phyloP scores from a whole-genome alignment of 2,797 vertebrate genomes.

The Sebastes oblongus region DNA sequence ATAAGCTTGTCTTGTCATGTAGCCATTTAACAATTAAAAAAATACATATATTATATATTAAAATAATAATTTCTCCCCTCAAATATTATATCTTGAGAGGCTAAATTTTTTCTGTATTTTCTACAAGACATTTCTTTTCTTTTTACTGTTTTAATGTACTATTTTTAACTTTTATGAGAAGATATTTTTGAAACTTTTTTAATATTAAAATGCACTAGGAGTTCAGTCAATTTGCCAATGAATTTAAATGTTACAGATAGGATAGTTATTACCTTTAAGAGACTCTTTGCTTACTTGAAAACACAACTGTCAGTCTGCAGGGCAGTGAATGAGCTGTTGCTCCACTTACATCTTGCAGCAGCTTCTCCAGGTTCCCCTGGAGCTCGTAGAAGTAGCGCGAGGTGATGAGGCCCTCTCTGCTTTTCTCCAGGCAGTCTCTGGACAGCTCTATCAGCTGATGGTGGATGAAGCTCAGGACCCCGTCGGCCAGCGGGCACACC shows the following conservation, averaged over 20 bases:
- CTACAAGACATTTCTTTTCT: background rate
- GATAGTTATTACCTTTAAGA: background rate
- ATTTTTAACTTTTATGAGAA: background rate
- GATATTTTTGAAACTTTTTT: background rate
- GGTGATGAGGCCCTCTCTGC: slow-evolving; percentile 92
- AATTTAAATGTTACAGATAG: background rate
- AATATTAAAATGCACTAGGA: background rate
- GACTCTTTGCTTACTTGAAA: background rate
- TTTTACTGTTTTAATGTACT: background rate
- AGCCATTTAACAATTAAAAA: background rate
- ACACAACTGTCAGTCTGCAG: background rate
- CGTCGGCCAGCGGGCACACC: slow-evolving; percentile 91
- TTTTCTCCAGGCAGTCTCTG: slow-evolving; percentile 95
- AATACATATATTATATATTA: background rate
- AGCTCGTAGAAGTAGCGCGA: slow-evolving; percentile 98
- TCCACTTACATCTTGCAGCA: slow-evolving; percentile 89
- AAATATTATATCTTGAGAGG: background rate
- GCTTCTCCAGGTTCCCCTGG: slow-evolving; percentile 96
- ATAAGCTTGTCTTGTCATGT: background rate
- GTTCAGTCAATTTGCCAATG: background rate
- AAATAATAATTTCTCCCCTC: background rate
- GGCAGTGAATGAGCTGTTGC: background rate
- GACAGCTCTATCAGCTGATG: slow-evolving; percentile 97
- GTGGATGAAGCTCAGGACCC: slow-evolving; percentile 96
- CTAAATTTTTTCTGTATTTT: background rate